Percentiles rank a stretch among this genome's conserved stretches.
Conservation (phyloP, 2,113 vertebrate species). For the Jaculus jaculus region DNA sequence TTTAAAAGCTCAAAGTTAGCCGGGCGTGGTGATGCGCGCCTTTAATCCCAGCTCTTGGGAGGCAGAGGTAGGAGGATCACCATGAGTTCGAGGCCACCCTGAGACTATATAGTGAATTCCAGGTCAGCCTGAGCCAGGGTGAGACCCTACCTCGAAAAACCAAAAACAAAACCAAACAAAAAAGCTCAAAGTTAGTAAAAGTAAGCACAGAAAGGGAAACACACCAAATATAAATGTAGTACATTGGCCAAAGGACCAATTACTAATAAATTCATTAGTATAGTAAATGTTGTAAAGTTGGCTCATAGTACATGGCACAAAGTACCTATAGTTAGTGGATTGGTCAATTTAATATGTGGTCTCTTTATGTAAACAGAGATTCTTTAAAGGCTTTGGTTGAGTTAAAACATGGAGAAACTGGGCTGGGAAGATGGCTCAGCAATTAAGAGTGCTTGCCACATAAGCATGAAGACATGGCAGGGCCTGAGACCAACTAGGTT, state of each 20-base stretch:
- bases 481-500: too few species aligned
- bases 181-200: neutral
- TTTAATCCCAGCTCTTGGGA: too few species aligned
- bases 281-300: conserved; percentile 21
- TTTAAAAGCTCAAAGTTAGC: neutral
- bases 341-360: conserved; percentile 33
- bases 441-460: too few species aligned
- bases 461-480: too few species aligned
- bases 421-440: too few species aligned
- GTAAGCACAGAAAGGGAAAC: conserved; percentile 40
- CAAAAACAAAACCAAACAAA: neutral
- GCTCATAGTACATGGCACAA: neutral
- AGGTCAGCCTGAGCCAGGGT: too few species aligned
- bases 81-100: too few species aligned
- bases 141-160: too few species aligned
- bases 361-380: neutral
- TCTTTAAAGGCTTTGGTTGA: conserved; percentile 13
- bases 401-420: neutral
- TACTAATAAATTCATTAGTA: conserved; percentile 21
- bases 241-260: conserved; percentile 19
- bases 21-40: too few species aligned
- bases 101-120: too few species aligned
- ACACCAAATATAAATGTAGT: conserved; percentile 42
- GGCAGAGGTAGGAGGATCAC: too few species aligned
- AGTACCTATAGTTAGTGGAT: conserved; percentile 26